Evolutionary conservation across 1,140 invertebrate genomes (phyloP), one percentile per base, ranked within the genome.

Genomic region (Coboldia fuscipes): DNA sequence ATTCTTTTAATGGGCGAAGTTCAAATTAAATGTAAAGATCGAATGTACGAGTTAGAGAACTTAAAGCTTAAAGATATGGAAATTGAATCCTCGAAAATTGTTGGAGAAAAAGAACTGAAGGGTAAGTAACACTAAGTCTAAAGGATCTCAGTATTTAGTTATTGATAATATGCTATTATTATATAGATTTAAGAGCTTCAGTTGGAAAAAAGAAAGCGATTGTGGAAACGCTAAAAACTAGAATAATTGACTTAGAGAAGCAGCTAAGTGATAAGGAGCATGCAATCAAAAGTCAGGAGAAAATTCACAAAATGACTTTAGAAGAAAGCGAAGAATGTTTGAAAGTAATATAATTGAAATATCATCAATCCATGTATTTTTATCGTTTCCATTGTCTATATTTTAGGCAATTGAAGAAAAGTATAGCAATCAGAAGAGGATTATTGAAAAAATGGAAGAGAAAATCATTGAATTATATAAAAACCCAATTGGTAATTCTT

Each of bases 371-470:
- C n/a, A n/a, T n/a, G n/a, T n/a, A n/a, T n/a, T n/a, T n/a, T n/a
- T n/a, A n/a, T n/a, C n/a, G n/a, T n/a, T n/a, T n/a, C n/a, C n/a
- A n/a, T n/a, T n/a, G n/a, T n/a, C n/a, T n/a, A n/a, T n/a, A n/a
- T n/a, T n/a, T n/a, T n/a, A n/a, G 48, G 65, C 72, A 3, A 58
- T 78, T 2, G 72, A 75, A 43, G 72, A 70, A 28, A 80, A 80
- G 47, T 81, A 79, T 46, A 60, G 65, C 33, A 63, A 67, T 5
- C 68, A 78, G 41, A 63, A 70, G 42, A 58, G 66, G 18, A 70
- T 76, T 19, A 74, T 73, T 48, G 57, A 72, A 36, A 58, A 67
- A 23, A 54, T 74, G 35, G 75, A 80, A 43, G 64, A 68, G 24
- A 66, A 71, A 36, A 66, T 74, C 5, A 54, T 78, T 31, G 70